Base-by-base conservation (phyloP, 2,888 invertebrate genomes). In the Ormia ochracea region DNA sequence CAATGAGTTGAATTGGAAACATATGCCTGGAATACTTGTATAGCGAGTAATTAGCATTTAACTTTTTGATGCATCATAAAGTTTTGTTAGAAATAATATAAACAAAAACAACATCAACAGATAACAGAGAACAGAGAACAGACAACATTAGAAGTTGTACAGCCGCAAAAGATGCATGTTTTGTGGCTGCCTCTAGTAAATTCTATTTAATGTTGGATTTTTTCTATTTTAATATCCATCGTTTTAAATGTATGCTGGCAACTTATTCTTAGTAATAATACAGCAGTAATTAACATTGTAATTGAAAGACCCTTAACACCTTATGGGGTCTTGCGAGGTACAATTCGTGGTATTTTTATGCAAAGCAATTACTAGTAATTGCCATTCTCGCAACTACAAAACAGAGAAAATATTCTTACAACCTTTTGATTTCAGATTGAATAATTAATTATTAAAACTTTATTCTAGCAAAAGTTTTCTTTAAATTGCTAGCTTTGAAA, bases 31-130 rank as follows among this genome's bases (percentile, higher is more conserved):
- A 19, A 41, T 56, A 43, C 9, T 31, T 56, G 54, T 23, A 23
- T 69, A 19, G 33, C 48, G 31, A 56, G 74, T 78, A 78, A 78
- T 78, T 81, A 75, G 74, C 74, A 81, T 78, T 77, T 70, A 78
- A 81, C 78, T 74, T 81, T 78, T 56, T 74, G 66, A 75, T 70
- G 78, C 66, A 66, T 74, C 78, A 78, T 78, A 78, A 78, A 78
- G 45, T 77, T 81, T 78, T 70, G 66, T 33, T 73, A 33, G 31
- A 70, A 75, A 75, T 33, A 69, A 69, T 56, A 63, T 33, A 36
- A 54, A 68, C 33, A 61, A 65, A 58, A 66, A 36, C 31, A 50
- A 50, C 41, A 68, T 19, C 45, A 56, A 41, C 58, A n/a, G n/a
- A n/a, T n/a, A n/a, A n/a, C n/a, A n/a, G n/a, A n/a, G n/a, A n/a